Conservation (phyloP, 35 echinoderm and acorn worm genomes). For the Antedon bifida region DNA sequence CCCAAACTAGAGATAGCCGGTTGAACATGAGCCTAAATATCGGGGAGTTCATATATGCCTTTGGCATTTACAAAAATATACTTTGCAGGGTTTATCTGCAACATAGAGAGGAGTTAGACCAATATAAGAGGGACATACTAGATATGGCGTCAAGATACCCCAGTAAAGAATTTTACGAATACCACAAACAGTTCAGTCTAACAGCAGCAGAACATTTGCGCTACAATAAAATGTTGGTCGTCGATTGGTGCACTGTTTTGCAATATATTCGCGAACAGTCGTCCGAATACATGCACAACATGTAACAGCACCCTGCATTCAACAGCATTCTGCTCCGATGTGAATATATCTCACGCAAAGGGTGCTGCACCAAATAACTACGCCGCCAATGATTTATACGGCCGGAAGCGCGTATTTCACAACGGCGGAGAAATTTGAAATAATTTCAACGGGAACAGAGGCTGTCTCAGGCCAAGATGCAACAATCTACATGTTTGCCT, state of each 20-base stretch:
- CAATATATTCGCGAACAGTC: neutral
- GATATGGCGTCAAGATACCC: too few species aligned
- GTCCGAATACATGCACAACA: neutral
- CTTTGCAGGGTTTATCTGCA: too few species aligned
- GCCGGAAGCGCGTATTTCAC: neutral
- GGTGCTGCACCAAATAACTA: neutral
- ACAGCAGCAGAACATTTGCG: neutral
- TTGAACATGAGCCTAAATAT: too few species aligned
- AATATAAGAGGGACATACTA: too few species aligned
- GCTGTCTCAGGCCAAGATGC: neutral
- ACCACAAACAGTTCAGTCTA: neutral
- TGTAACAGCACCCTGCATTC: neutral
- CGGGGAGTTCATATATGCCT: too few species aligned
- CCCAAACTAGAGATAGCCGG: too few species aligned
- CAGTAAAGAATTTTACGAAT: neutral
- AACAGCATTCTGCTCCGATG: neutral
- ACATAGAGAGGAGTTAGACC: too few species aligned
- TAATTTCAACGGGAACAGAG: neutral
- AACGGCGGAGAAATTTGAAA: neutral
- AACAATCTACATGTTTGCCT: neutral
- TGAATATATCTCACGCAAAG: too few species aligned
- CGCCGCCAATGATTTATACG: neutral
- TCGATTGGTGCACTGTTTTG: neutral
- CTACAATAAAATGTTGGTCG: neutral
- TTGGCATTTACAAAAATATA: too few species aligned